Evolutionary conservation across 2,113 vertebrate species (phyloP), one percentile per base, ranked within the genome.

Genomic region (Equus przewalskii): DNA sequence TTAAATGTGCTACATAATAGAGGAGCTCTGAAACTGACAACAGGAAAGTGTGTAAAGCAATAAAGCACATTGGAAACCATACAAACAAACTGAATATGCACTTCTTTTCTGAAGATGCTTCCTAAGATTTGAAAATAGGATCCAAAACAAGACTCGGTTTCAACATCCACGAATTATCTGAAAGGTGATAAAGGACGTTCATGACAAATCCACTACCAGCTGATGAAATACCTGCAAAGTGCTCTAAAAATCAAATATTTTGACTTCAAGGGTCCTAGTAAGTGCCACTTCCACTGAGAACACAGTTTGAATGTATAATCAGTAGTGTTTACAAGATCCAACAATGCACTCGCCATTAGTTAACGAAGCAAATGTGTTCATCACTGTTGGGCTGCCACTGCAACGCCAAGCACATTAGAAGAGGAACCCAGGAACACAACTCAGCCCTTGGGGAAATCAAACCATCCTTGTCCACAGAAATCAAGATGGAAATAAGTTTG

Each of bases 21-120:
- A 98, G 99, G 99, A 96, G 99, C 99, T 76, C 98, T 99, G 96
- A 99, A 99, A 98, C 97, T 99, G 98, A 99, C 99, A 26, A 99
- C 99, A 64, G 99, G 99, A 54, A 99, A 99, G 98, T 99, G 99
- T 85, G 8, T 96, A 97, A 97, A 98, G 98, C 98, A 99, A 98
- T 99, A 99, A 99, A 96, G 95, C 85, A 97, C 96, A 89, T 54
- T 79, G 96, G 49, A 94, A 97, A 93, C 96, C 95, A 96, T 56
- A 80, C 91, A 94, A 44, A 88, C 96, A 85, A 89, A 91, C 69
- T 95, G 89, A 93, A 97, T 85, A 96, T 41, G 94, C 46, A 85
- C 96, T 96, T 98, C 95, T 28, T 96, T 98, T 96, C 79, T 98
- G 95, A 97, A 98, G 98, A 98, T 98, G 97, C 69, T 98, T 97